phyloP scores from a whole-genome alignment of 2,888 invertebrate genomes.

The Yponomeuta sedellus region DNA sequence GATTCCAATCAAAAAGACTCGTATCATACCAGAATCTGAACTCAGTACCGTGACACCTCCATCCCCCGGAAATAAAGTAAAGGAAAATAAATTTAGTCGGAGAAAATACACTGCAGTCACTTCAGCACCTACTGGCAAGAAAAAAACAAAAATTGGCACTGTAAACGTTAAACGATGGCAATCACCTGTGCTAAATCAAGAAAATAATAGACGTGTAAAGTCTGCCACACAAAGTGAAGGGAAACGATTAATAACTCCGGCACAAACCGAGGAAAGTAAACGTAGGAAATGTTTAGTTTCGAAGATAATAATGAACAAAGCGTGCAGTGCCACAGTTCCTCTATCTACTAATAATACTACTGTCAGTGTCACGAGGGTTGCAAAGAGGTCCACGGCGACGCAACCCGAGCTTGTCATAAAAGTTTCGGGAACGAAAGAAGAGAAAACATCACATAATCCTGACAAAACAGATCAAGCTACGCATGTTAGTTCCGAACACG shows the following conservation, averaged over 20 bases:
- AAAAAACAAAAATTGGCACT: not conserved
- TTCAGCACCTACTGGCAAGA: not conserved
- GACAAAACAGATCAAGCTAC: not conserved
- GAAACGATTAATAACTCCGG: not conserved
- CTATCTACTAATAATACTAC: not conserved
- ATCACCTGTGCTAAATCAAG: not conserved
- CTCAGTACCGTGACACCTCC: not conserved
- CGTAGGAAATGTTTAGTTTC: not conserved
- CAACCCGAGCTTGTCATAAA: not conserved
- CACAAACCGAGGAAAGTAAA: not conserved
- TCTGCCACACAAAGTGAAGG: not conserved
- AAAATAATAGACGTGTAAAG: not conserved
- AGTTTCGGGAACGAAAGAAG: not conserved
- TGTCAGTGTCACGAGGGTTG: not conserved
- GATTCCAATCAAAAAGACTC: not conserved
- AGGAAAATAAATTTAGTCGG: not conserved
- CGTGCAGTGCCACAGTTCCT: not conserved
- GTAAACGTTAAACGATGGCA: not conserved
- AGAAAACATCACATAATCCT: not conserved
- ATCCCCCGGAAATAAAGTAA: not conserved
- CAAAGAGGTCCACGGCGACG: not conserved
- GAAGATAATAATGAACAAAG: slow-evolving; percentile 1
- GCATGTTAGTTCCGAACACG: not conserved
- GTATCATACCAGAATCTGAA: not conserved
- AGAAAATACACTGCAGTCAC: not conserved